Percentiles rank a stretch among this genome's conserved stretches.
Conservation (phyloP, 2,113 vertebrate genomes). For the Chionis minor region DNA sequence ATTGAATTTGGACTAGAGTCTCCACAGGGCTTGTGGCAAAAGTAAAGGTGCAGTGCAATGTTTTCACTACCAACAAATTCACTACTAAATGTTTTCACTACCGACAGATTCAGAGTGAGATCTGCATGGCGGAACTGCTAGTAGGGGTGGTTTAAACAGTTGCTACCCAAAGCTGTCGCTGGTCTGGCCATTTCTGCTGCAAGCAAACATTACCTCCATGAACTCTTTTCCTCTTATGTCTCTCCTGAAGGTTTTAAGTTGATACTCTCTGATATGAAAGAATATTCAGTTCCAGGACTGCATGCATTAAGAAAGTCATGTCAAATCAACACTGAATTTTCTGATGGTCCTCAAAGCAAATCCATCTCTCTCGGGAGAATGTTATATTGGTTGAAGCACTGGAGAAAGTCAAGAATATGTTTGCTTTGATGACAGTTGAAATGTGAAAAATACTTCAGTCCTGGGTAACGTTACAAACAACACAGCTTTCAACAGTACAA, state of each 20-base stretch:
- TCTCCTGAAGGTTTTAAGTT: background rate
- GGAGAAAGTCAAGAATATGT: background rate
- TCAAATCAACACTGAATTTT: background rate
- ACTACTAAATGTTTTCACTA: background rate
- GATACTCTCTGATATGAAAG: background rate
- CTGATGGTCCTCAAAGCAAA: background rate
- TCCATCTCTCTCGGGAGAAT: background rate
- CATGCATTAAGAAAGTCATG: background rate
- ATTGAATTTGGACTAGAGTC: background rate
- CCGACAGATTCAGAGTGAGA: rapidly evolving
- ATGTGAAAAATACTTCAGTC: conserved; percentile 8
- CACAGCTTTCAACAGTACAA: background rate
- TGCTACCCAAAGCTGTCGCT: background rate
- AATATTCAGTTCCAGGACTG: background rate
- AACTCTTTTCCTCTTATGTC: background rate
- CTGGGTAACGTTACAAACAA: background rate
- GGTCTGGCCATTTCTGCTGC: background rate
- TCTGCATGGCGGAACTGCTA: background rate
- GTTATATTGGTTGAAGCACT: background rate
- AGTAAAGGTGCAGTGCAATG: background rate
- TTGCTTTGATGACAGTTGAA: background rate
- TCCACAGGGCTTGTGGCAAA: background rate
- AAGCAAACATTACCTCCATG: background rate
- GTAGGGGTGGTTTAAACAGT: background rate
- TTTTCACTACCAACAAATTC: background rate